These are phyloP conservation scores for Syrmaticus mikado DNA, from an alignment of 2,113 vertebrate genomes.

Conservation along the genomic window DNA sequence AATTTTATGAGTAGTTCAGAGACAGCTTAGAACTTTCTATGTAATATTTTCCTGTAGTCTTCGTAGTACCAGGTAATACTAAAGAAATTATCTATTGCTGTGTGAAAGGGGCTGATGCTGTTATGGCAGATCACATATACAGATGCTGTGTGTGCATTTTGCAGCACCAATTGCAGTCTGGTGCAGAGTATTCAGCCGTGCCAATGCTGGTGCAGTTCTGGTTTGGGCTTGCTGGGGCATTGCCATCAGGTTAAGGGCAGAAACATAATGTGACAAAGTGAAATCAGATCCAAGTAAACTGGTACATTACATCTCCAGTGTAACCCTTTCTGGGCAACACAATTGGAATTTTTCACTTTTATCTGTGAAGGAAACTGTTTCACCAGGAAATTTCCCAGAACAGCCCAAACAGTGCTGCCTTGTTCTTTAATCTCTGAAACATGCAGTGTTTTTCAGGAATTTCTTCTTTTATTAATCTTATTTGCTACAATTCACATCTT, in stretches of 20 bases:
- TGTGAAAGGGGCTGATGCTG: neutral
- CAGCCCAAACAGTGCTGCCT: neutral
- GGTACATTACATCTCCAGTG: neutral
- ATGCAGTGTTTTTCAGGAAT: neutral
- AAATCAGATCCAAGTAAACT: conserved; percentile 9
- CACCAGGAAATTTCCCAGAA: conserved; percentile 10
- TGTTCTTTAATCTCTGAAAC: neutral
- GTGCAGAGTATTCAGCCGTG: neutral
- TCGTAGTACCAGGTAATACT: neutral
- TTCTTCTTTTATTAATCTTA: neutral
- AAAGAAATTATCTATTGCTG: rapidly evolving
- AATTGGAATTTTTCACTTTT: neutral
- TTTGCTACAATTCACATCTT: neutral
- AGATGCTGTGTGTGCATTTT: neutral
- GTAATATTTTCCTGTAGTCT: neutral
- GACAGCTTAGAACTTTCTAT: neutral
- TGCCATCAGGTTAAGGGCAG: neutral
- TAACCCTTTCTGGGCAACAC: neutral
- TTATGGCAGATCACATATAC: neutral
- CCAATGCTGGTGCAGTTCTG: neutral
- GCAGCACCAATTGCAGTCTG: neutral
- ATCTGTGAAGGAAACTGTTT: neutral
- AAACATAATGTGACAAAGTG: neutral
- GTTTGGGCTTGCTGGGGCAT: neutral
- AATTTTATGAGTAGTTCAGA: neutral